Evolutionary conservation across 1,140 invertebrate genomes (phyloP).

Genomic region (Penaeus japonicus): DNA sequence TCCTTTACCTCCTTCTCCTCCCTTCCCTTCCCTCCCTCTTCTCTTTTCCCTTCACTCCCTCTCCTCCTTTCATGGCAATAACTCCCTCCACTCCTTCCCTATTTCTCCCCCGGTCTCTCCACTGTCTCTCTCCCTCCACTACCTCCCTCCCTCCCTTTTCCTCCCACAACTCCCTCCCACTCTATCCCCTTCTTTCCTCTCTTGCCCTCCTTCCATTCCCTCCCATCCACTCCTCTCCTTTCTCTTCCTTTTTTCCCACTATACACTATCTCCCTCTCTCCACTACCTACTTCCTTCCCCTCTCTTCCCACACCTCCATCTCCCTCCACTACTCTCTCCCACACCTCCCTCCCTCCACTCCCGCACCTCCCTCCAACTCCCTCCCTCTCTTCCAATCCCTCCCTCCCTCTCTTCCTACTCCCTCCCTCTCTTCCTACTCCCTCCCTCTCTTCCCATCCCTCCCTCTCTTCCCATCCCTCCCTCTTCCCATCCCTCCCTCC

Average conservation of each 20-base stretch:
- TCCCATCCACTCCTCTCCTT: not conserved
- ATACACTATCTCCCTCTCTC: not conserved
- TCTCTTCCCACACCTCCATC: not conserved
- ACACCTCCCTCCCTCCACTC: not conserved
- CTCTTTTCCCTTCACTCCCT: not conserved
- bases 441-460: too few relatives aligned
- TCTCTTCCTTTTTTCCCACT: not conserved
- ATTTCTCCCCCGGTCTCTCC: not conserved
- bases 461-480: too few relatives aligned
- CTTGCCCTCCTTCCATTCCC: not conserved
- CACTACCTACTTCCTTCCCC: not conserved
- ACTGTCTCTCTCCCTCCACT: not conserved
- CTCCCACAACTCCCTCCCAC: not conserved
- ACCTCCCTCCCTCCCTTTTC: not conserved
- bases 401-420: too few relatives aligned
- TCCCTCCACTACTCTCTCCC: too few relatives aligned
- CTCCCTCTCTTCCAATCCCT: too few relatives aligned
- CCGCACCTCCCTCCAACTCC: too few relatives aligned
- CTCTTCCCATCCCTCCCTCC: too few relatives aligned
- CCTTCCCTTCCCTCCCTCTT: too few relatives aligned
- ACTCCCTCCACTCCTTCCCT: not conserved
- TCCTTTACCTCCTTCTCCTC: not conserved
- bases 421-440: too few relatives aligned
- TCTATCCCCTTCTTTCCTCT: not conserved
- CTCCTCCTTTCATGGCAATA: not conserved